Evolutionary conservation across 2,888 invertebrate genomes (phyloP).

Genomic region (Acrobasis suavella): DNA sequence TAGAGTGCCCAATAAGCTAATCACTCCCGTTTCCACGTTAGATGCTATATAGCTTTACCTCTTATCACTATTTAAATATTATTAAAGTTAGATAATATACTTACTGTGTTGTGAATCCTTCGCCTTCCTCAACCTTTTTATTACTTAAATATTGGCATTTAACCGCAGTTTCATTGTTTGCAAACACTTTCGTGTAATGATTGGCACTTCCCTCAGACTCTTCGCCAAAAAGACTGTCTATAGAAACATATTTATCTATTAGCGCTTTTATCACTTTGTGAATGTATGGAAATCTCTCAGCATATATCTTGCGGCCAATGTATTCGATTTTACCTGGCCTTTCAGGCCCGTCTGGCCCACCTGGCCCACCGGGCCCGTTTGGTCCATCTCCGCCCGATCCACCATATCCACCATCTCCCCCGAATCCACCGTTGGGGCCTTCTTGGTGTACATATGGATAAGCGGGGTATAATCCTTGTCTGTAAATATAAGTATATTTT

Average conservation of each 20-base stretch:
- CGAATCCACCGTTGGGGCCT: conserved; percentile 57
- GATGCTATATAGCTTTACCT: no score
- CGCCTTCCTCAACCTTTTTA: conserved; percentile 31
- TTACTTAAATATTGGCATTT: conserved; percentile 63
- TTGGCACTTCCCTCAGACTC: conserved; percentile 49
- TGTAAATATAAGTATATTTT: conserved; percentile 73
- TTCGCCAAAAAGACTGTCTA: conserved; percentile 51
- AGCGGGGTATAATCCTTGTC: conserved; percentile 57
- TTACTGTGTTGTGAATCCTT: conserved; percentile 64
- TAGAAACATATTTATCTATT: conserved; percentile 62
- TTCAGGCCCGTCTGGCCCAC: conserved; percentile 34
- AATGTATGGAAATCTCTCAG: conserved; percentile 65
- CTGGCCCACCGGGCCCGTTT: conserved; percentile 33
- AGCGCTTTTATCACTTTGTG: conserved; percentile 61
- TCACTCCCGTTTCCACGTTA: no score
- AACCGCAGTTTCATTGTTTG: conserved; percentile 59
- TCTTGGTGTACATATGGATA: conserved; percentile 75
- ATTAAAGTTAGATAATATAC: no score
- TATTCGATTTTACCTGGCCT: conserved; percentile 51
- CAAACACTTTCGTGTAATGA: conserved; percentile 54
- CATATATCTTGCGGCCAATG: conserved; percentile 61
- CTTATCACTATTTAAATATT: no score
- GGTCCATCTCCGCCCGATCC: conserved; percentile 43
- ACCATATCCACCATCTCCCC: conserved; percentile 46
- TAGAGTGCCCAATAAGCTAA: no score